Evolutionary conservation across 2,888 invertebrate species (phyloP).

Genomic region (Panzeria rudis): DNA sequence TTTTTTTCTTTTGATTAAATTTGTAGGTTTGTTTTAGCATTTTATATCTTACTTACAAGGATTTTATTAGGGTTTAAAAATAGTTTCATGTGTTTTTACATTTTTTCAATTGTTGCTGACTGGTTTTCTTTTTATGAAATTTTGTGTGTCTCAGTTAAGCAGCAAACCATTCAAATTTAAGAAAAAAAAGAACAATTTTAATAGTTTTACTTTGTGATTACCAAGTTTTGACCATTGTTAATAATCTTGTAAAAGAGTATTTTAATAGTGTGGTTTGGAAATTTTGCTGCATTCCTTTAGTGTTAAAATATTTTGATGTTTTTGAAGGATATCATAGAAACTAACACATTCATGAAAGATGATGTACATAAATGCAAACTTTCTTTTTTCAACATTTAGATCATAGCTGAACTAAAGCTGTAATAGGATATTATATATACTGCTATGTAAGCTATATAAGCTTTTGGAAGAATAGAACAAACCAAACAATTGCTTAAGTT

Average conservation of each 20-base stretch:
- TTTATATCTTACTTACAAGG: constrained; percentile 1
- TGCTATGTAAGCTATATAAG: no score
- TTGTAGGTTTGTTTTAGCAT: constrained; percentile 8
- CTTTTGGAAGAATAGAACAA: no score
- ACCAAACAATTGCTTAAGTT: no score
- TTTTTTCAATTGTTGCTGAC: neutral
- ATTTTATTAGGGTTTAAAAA: constrained; percentile 26
- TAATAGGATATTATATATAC: no score
- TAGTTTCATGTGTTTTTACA: neutral
- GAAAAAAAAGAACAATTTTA: constrained; percentile 3
- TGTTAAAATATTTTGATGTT: constrained; percentile 57
- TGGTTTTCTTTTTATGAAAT: neutral
- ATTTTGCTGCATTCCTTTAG: neutral
- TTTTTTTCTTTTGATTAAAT: constrained; percentile 26
- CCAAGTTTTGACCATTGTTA: constrained; percentile 63
- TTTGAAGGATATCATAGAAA: neutral
- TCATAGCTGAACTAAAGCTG: no score
- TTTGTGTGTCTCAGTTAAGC: constrained; percentile 25
- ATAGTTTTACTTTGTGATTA: constrained; percentile 55
- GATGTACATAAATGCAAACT: no score
- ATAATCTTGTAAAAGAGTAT: constrained; percentile 52
- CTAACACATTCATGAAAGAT: neutral
- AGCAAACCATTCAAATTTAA: constrained; percentile 35
- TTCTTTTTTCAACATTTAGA: no score
- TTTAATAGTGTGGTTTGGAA: constrained; percentile 59